These are phyloP conservation scores for Bombus confusus DNA, from an alignment of 1,140 invertebrate genomes.

Conservation along the genomic window DNA sequence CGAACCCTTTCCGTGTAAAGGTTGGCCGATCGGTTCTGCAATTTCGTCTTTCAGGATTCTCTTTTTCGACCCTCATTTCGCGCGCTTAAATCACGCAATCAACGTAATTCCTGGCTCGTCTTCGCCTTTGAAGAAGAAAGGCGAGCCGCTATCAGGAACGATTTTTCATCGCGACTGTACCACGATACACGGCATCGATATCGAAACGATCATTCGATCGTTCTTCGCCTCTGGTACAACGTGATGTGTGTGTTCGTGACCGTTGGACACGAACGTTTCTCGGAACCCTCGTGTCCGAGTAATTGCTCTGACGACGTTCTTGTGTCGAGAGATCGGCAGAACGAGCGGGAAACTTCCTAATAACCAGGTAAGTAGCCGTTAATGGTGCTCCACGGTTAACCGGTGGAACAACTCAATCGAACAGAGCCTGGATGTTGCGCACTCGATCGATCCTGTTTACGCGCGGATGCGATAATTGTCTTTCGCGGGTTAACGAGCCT, in stretches of 20 bases:
- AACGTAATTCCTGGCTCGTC: constrained; percentile 21
- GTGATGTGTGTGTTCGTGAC: neutral
- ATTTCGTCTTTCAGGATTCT: constrained; percentile 39
- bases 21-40: constrained; percentile 49
- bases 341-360: constrained; percentile 51
- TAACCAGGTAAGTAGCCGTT: constrained; percentile 50
- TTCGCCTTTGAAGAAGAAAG: constrained; percentile 13
- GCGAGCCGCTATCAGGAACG: neutral
- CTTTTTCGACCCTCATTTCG: constrained; percentile 24
- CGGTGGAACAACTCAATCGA: constrained; percentile 52
- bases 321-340: constrained; percentile 35
- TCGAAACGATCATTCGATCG: constrained; percentile 49
- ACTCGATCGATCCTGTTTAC: constrained; percentile 38
- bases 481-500: constrained; percentile 41
- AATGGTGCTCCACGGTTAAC: constrained; percentile 49
- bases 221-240: neutral
- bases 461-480: constrained; percentile 48
- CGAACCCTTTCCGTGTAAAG: constrained; percentile 38
- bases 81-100: constrained; percentile 44
- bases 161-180: neutral
- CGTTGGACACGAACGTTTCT: constrained; percentile 25
- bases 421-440: neutral
- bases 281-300: constrained; percentile 34
- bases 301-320: constrained; percentile 41
- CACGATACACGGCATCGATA: constrained; percentile 7